Evolutionary conservation across 2,888 invertebrate genomes (phyloP).

Genomic region (Caenorhabditis afra): DNA sequence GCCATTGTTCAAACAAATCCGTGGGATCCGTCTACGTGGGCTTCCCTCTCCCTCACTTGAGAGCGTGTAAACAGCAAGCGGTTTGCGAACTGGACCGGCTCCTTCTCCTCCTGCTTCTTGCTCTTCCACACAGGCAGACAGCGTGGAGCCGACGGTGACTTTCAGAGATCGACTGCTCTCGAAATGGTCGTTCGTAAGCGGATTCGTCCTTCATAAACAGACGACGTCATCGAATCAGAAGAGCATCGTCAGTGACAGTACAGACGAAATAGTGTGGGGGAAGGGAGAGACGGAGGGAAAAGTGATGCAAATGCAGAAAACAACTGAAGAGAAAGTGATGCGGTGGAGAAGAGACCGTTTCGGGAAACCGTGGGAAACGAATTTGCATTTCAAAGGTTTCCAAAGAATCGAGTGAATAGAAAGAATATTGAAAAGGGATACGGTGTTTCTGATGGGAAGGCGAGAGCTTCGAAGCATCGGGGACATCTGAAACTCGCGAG

Average conservation of each 20-base stretch:
- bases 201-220: conserved; percentile 38
- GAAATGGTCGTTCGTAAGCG: conserved; percentile 22
- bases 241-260: conserved; percentile 9
- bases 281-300: neutral
- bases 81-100: conserved; percentile 52
- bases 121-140: too few relatives aligned
- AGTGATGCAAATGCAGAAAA: conserved; percentile 35
- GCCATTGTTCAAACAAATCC: conserved; percentile 37
- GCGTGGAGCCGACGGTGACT: conserved; percentile 28
- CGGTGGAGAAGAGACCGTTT: conserved; percentile 19
- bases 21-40: conserved; percentile 41
- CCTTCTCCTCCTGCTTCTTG: conserved; percentile 16
- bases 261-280: neutral
- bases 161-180: conserved; percentile 24
- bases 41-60: too few relatives aligned
- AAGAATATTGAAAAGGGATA: too few relatives aligned
- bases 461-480: too few relatives aligned
- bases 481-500: too few relatives aligned
- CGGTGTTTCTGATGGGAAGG: too few relatives aligned
- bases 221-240: conserved; percentile 31
- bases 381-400: too few relatives aligned
- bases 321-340: conserved; percentile 8
- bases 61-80: conserved; percentile 45
- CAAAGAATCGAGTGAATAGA: too few relatives aligned
- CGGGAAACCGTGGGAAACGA: conserved; percentile 1